These are phyloP conservation scores for Drosophila pseudoananassae DNA, from an alignment of 1,140 invertebrate species.

Conservation along the genomic window DNA sequence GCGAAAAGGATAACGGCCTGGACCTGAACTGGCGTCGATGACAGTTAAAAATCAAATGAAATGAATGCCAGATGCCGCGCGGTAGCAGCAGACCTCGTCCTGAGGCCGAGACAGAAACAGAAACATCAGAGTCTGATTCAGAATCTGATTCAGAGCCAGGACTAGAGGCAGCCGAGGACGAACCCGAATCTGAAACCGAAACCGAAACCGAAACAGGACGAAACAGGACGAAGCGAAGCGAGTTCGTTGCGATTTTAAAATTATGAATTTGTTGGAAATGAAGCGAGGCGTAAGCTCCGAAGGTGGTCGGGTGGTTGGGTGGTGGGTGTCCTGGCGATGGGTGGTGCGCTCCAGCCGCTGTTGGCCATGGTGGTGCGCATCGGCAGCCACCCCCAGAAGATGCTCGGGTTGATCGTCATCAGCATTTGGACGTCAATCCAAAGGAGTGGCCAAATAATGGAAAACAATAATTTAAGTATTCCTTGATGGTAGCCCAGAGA, in stretches of 20 bases:
- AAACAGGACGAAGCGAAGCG: conserved; percentile 21
- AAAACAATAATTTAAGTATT: neutral
- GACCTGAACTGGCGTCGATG: conserved; percentile 67
- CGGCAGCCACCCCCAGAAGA: conserved; percentile 45
- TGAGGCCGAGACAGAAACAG: conserved; percentile 37
- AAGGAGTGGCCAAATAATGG: neutral
- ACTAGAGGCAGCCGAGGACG: conserved; percentile 6
- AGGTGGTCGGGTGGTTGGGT: conserved; percentile 15
- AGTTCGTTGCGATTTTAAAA: conserved; percentile 76
- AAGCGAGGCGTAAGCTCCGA: conserved; percentile 63
- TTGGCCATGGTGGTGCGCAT: conserved; percentile 61
- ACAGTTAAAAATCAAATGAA: conserved; percentile 84
- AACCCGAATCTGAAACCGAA: neutral
- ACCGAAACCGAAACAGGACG: conserved; percentile 23
- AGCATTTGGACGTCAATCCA: neutral
- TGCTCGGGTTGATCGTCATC: neutral
- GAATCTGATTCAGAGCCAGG: neutral
- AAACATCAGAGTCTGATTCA: conserved; percentile 6
- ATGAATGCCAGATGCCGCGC: conserved; percentile 50
- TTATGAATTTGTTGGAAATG: conserved; percentile 79
- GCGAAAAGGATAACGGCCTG: conserved; percentile 1
- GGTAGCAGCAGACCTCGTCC: conserved; percentile 40
- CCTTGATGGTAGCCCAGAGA: no score
- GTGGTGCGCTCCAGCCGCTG: conserved; percentile 40
- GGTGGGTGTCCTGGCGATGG: conserved; percentile 34